Base-by-base conservation (phyloP, 2,113 vertebrate genomes). In the Podarcis raffonei region DNA sequence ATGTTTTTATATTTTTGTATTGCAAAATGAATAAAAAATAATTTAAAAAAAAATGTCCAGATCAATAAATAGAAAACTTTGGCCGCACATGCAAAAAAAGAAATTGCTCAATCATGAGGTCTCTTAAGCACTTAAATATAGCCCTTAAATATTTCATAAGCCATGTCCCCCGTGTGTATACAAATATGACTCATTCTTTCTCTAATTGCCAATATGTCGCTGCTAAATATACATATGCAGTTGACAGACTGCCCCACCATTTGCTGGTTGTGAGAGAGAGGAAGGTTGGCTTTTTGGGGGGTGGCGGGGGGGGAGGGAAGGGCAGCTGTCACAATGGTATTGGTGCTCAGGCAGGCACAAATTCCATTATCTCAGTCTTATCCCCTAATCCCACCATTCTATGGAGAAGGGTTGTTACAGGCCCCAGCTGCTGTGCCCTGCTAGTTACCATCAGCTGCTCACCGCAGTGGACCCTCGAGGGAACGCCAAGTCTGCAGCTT, bases 331-430 rank as follows among this genome's bases (percentile, higher is more conserved):
- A 87, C 81, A 87, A 80, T 85, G 76, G 91, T 95, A 95, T 86
- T 89, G 71, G 81, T 89, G 90, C 79, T 94, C 93, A 96, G 92
- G 86, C 89, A 0, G 71, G 87, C 87, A 93, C 79, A 95, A 86
- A 96, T 95, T 96, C 94, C 94, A 95, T 96, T 96, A 96, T 96
- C 1, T 94, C 91, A 93, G 90, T 87, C 91, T 91, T 92, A 92
- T 87, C 91, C 95, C 4, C 92, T 96, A 96, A 96, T 96, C 93
- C 94, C 90, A 84, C 83, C 13, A 69, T 92, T 92, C 93, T 94
- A 94, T 83, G 92, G 93, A 94, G 90, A 94, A 89, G 48, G 62
- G 77, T 82, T 94, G 87, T 91, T 86, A 90, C 48, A 92, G 87
- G 81, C 68, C 93, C 78, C 95, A 96, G 97, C 95, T 97, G 96